phyloP scores from a whole-genome alignment of 2,797 vertebrate genomes.

The Cheracebus regulus region DNA sequence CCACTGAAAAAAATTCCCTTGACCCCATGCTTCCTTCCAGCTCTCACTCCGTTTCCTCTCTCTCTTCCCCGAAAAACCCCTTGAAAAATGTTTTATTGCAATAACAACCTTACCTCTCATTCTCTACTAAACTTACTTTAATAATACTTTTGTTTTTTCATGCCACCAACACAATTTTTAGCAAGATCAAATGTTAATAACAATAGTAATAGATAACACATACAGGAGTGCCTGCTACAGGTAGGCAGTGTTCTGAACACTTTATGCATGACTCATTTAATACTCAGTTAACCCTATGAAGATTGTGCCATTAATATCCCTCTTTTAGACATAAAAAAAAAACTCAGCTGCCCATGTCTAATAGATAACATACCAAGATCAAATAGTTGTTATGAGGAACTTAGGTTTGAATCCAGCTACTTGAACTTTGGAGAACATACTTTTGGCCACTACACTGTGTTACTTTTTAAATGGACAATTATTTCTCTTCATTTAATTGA shows the following conservation, averaged over 20 bases:
- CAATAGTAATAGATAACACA: neutral
- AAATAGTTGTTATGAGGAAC: neutral
- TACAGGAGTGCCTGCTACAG: neutral
- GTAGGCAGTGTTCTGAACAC: neutral
- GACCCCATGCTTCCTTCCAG: neutral
- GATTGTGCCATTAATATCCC: neutral
- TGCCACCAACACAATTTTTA: neutral
- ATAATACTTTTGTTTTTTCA: conserved; percentile 1
- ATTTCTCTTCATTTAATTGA: neutral
- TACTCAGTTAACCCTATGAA: neutral
- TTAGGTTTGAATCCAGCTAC: neutral
- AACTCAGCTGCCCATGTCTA: neutral
- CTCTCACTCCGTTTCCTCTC: neutral
- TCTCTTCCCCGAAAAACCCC: neutral
- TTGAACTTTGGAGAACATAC: neutral
- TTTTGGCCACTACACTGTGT: neutral
- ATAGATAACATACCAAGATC: neutral
- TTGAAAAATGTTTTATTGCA: neutral
- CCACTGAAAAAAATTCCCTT: neutral
- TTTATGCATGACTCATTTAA: neutral
- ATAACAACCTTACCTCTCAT: neutral
- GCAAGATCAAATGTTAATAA: neutral
- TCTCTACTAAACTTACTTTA: neutral
- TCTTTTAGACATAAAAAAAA: neutral
- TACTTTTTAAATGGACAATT: neutral